These are phyloP conservation scores for Gnathonemus longibarbis DNA, from an alignment of 2,113 vertebrate species.

Conservation along the genomic window DNA sequence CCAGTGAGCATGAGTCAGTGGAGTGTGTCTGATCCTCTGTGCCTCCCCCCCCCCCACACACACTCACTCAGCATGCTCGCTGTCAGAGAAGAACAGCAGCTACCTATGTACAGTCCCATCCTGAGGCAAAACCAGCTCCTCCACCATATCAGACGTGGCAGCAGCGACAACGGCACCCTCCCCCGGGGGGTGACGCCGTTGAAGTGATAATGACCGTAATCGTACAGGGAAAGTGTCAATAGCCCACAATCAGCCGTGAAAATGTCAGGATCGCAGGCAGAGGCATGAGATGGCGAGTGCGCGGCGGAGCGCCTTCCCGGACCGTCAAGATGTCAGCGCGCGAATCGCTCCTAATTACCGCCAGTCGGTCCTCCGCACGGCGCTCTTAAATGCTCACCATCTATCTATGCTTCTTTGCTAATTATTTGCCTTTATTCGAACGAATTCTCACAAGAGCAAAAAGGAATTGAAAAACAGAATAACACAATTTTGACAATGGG, in stretches of 20 bases:
- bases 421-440: neutral
- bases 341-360: neutral
- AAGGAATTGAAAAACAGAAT: neutral
- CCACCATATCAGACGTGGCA: neutral
- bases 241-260: neutral
- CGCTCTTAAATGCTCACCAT: neutral
- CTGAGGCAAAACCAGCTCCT: neutral
- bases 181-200: neutral
- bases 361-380: neutral
- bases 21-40: conserved; percentile 39
- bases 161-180: no score
- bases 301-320: neutral
- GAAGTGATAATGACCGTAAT: conserved; percentile 5
- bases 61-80: neutral
- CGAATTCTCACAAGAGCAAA: neutral
- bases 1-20: conserved; percentile 31
- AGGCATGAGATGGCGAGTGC: neutral
- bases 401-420: neutral
- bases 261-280: neutral
- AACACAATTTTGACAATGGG: neutral
- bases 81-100: neutral
- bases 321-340: neutral
- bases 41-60: neutral
- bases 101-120: neutral
- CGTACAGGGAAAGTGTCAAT: neutral